Percentiles rank a stretch among this genome's conserved stretches.
phyloP scores from a whole-genome alignment of 2,113 vertebrate species.

The Oreochromis spilurus region DNA sequence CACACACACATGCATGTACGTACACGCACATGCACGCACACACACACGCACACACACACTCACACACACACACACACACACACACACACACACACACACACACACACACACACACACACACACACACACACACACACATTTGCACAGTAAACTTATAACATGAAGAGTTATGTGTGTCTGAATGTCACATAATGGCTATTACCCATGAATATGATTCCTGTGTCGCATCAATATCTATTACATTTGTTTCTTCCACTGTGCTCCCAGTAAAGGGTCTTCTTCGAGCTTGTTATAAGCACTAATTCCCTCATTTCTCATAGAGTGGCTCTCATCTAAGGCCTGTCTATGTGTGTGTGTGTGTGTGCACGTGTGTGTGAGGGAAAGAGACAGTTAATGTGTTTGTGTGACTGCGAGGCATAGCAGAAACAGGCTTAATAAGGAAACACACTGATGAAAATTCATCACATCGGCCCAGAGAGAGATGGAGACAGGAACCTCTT shows the following conservation, averaged over 20 bases:
- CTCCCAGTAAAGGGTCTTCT: constrained; percentile 35
- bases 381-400: background rate
- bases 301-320: constrained; percentile 48
- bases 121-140: background rate
- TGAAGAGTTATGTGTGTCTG: background rate
- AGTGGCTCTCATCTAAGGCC: constrained; percentile 31
- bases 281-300: constrained; percentile 41
- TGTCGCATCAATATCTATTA: background rate
- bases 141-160: background rate
- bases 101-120: no score
- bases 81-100: background rate
- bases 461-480: constrained; percentile 35
- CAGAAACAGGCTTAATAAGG: constrained; percentile 44
- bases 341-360: background rate
- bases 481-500: background rate
- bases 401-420: constrained; percentile 25
- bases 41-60: no score
- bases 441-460: constrained; percentile 49
- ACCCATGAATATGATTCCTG: background rate
- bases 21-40: no score
- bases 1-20: background rate
- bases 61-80: no score
- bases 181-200: background rate
- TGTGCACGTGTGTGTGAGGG: background rate
- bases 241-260: background rate